phyloP scores from a whole-genome alignment of 2,888 invertebrate genomes.

The Monochamus alternatus region DNA sequence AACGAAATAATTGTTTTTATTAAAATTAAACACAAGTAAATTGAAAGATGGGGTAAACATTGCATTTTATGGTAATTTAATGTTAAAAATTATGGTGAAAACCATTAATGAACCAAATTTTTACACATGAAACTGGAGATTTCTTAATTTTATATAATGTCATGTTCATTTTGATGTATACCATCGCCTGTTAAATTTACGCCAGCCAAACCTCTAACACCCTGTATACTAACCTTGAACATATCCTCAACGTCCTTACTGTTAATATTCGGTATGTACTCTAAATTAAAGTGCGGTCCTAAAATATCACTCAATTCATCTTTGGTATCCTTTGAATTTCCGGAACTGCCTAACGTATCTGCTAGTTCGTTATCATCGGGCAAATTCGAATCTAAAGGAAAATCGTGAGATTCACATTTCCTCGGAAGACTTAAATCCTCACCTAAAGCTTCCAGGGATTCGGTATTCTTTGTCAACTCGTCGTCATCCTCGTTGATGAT shows the following conservation, averaged over 20 bases:
- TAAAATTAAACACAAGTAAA: too few species aligned
- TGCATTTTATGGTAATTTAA: too few species aligned
- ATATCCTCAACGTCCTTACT: constrained; percentile 93
- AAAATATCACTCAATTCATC: constrained; percentile 81
- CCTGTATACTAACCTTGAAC: constrained; percentile 81
- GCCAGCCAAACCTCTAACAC: too few species aligned
- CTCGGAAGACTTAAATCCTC: constrained; percentile 29
- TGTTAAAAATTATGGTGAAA: too few species aligned
- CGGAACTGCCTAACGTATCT: constrained; percentile 65
- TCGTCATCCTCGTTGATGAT: constrained; percentile 78
- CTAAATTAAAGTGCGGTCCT: constrained; percentile 82
- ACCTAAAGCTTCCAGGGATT: constrained; percentile 72
- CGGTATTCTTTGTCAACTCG: constrained; percentile 73
- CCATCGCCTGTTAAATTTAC: too few species aligned
- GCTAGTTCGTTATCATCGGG: constrained; percentile 69
- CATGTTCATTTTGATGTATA: too few species aligned
- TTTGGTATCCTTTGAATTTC: constrained; percentile 76
- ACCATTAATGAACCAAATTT: too few species aligned
- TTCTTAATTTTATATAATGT: too few species aligned
- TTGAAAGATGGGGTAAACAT: too few species aligned
- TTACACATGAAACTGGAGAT: too few species aligned
- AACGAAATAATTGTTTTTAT: too few species aligned
- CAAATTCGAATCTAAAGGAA: constrained; percentile 64
- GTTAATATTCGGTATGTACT: constrained; percentile 90
- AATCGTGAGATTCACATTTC: too few species aligned